Percentiles rank a stretch among this genome's conserved stretches.
Evolutionary conservation across 2,888 invertebrate species (phyloP).

Genomic region (Coremacera marginata): DNA sequence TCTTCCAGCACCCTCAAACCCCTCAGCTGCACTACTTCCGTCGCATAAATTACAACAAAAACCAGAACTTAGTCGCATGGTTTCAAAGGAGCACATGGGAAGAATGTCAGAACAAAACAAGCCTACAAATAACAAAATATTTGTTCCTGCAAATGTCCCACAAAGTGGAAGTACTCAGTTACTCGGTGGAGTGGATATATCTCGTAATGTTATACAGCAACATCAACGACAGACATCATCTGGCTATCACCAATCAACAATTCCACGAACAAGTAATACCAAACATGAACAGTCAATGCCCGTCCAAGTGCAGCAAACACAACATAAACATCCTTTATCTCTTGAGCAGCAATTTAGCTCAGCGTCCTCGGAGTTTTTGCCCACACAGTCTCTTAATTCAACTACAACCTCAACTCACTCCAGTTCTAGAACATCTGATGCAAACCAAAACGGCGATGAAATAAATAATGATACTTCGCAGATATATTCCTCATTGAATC

Average conservation of each 20-base stretch:
- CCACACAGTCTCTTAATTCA: conserved; percentile 39
- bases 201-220: conserved; percentile 48
- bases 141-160: conserved; percentile 47
- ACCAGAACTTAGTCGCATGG: conserved; percentile 50
- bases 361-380: conserved; percentile 39
- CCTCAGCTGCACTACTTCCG: conserved; percentile 38
- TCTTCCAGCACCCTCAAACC: conserved; percentile 48
- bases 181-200: conserved; percentile 40
- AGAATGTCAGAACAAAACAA: conserved; percentile 40
- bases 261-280: conserved; percentile 51
- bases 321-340: conserved; percentile 42
- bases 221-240: conserved; percentile 41
- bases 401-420: conserved; percentile 9
- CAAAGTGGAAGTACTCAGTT: conserved; percentile 44
- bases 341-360: conserved; percentile 32
- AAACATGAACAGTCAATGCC: conserved; percentile 58
- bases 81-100: conserved; percentile 49
- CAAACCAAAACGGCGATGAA: conserved; percentile 46
- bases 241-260: conserved; percentile 51
- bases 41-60: conserved; percentile 58
- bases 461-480: conserved; percentile 55
- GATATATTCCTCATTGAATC: conserved; percentile 49
- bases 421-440: conserved; percentile 20
- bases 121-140: conserved; percentile 53
- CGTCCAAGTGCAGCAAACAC: conserved; percentile 55